Evolutionary conservation across 2,888 invertebrate genomes (phyloP), one percentile per base, ranked within the genome.

Genomic region (Tenthredo distinguenda): DNA sequence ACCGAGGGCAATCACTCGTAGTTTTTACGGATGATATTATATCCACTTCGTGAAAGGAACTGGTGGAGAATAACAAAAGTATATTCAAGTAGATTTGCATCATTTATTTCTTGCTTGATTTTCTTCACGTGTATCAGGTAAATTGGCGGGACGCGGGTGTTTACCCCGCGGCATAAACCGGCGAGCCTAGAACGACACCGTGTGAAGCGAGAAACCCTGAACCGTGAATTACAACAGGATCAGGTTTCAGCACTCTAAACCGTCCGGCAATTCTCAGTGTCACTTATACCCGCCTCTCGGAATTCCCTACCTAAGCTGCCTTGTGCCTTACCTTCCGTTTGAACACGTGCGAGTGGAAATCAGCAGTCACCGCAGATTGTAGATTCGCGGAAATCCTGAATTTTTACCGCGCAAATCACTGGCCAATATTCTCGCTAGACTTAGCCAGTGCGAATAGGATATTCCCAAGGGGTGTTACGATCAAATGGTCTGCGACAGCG

Each of bases 181-280:
- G 18, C 72, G 15, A 43, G 84, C n/a, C 74, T 26, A 26, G 3
- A 47, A 43, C 37, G 84, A 40, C 15, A 31, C 31, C 40, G 82
- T 43, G 43, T 50, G 50, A 77, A 37, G 55, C 65, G 82, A 50
- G 62, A 31, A 50, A 55, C 40, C 50, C 43, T 74, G 84, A 92
- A 92, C 91, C 92, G 92, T 93, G 93, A 93, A 93, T 93, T 93
- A 93, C 93, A 92, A 91, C 92, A 92, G 92, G 92, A 93, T 93
- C 93, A 91, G 91, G 91, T 93, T 93, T 92, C 93, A 91, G 88
- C 89, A 89, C 90, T 87, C 68, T 90, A 87, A 87, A 87, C 87
- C 86, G 87, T 91, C 92, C 91, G 91, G 92, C 92, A 90, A 92
- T 91, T 91, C 92, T 89, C 89, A 74, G 89, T 90, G 91, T 92